Percentiles rank a stretch among this genome's conserved stretches.
These are phyloP conservation scores for Bombus affinis DNA, from an alignment of 1,140 invertebrate genomes.

Conservation along the genomic window DNA sequence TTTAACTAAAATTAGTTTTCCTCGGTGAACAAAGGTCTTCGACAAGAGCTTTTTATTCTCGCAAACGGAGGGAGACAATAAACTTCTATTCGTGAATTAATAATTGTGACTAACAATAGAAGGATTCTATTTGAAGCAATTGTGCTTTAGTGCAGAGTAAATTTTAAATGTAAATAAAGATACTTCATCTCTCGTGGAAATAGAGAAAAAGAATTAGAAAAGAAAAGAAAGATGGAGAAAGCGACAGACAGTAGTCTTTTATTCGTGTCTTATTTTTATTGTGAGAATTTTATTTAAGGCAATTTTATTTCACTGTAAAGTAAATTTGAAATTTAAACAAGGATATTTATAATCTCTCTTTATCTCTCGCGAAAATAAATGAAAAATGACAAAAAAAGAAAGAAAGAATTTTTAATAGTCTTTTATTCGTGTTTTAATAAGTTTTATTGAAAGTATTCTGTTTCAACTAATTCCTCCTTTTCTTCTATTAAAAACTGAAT, in stretches of 20 bases:
- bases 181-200: background rate
- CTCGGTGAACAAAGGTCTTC: background rate
- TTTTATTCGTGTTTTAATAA: too few species aligned
- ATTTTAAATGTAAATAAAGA: background rate
- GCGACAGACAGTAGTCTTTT: background rate
- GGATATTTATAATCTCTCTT: background rate
- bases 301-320: background rate
- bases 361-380: background rate
- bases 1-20: background rate
- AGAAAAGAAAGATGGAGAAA: background rate
- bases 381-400: background rate
- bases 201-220: background rate
- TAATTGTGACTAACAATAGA: background rate
- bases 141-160: background rate
- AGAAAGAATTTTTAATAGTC: too few species aligned
- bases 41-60: background rate
- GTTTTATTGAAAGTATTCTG: too few species aligned
- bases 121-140: background rate
- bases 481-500: too few species aligned
- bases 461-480: too few species aligned
- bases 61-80: background rate
- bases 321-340: background rate
- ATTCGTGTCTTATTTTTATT: background rate
- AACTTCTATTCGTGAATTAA: background rate
- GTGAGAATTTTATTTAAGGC: background rate